Percentiles rank a stretch among this genome's conserved stretches.
Conservation (phyloP, 2,797 vertebrate genomes). For the Cossypha heuglini region DNA sequence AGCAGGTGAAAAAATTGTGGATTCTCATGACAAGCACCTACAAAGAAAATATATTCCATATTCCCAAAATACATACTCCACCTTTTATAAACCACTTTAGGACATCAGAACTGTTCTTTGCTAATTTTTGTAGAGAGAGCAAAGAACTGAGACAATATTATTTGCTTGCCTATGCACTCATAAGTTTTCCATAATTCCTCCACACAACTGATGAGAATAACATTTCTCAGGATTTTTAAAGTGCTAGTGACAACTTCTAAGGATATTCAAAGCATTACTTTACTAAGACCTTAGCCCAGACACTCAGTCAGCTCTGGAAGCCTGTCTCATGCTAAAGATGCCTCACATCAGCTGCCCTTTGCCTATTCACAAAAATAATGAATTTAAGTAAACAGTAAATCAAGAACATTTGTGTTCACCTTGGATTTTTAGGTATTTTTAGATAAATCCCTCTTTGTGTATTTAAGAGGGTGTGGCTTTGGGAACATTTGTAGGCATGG, state of each 20-base stretch:
- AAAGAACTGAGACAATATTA: background rate
- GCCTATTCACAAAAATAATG: background rate
- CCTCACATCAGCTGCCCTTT: background rate
- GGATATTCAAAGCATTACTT: background rate
- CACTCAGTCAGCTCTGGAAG: background rate
- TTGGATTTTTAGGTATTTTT: background rate
- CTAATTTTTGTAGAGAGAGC: background rate
- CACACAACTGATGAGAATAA: background rate
- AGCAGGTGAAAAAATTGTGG: background rate
- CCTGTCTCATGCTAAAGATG: background rate
- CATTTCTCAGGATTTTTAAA: background rate
- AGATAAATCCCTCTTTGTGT: background rate
- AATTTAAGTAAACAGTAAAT: background rate
- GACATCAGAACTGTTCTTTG: background rate
- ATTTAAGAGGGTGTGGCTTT: background rate
- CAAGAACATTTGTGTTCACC: background rate
- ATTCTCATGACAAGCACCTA: background rate
- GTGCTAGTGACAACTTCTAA: background rate
- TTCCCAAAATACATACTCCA: background rate
- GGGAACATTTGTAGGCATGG: background rate
- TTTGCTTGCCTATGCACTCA: background rate
- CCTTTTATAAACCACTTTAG: background rate
- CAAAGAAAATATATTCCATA: background rate
- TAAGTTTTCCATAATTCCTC: background rate
- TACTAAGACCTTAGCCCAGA: background rate